Evolutionary conservation across 1,140 invertebrate species (phyloP).

Genomic region (Wiebesia pumilae): DNA sequence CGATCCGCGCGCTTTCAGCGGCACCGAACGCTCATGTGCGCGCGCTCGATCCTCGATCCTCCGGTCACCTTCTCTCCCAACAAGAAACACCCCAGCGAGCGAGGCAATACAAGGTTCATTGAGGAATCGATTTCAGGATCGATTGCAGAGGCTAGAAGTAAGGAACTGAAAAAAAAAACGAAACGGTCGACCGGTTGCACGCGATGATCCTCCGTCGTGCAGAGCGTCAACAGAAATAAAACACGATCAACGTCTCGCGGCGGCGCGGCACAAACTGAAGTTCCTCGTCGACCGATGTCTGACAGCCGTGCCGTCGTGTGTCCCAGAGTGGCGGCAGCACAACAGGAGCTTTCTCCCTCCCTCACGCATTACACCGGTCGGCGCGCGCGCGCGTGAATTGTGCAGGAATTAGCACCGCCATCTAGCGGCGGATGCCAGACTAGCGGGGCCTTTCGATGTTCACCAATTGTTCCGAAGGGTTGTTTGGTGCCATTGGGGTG

Average conservation of each 20-base stretch:
- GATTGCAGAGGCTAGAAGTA: too few relatives aligned
- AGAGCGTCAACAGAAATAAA: neutral
- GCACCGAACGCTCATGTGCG: neutral
- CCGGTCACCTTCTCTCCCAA: too few relatives aligned
- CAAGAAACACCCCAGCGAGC: too few relatives aligned
- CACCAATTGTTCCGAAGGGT: neutral
- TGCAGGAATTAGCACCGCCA: neutral
- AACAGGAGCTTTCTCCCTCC: neutral
- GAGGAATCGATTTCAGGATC: too few relatives aligned
- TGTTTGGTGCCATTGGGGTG: too few relatives aligned
- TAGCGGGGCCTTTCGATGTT: neutral
- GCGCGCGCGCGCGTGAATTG: neutral
- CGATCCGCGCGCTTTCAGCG: too few relatives aligned
- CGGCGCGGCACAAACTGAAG: slow-evolving; percentile 72
- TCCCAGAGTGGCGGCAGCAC: neutral
- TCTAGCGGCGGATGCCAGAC: neutral
- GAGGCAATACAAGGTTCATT: too few relatives aligned
- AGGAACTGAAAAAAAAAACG: neutral
- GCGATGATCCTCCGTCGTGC: neutral
- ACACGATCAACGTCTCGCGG: slow-evolving; percentile 61
- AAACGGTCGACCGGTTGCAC: too few relatives aligned
- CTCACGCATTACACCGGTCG: neutral
- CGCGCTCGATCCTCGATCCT: too few relatives aligned
- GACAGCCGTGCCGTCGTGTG: slow-evolving; percentile 21
- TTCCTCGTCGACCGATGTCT: slow-evolving; percentile 55